Evolutionary conservation across 2,113 vertebrate species (phyloP).

Genomic region (Ibidorhyncha struthersii): DNA sequence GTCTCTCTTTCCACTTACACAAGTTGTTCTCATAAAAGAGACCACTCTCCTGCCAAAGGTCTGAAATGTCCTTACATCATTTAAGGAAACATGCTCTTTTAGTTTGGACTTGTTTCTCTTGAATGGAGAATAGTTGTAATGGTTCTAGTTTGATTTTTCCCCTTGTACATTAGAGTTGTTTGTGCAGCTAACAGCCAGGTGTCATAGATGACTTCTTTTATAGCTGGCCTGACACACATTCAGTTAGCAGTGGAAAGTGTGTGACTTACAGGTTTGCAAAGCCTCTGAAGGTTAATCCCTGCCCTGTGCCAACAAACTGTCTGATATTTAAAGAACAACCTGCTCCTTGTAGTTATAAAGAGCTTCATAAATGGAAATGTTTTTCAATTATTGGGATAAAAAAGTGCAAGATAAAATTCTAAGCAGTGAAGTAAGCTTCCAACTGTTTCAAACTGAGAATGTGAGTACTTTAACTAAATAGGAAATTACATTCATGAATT

Average conservation of each 20-base stretch:
- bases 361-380: background rate
- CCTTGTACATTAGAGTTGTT: background rate
- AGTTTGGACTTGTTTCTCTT: background rate
- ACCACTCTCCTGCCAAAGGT: background rate
- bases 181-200: background rate
- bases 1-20: background rate
- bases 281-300: background rate
- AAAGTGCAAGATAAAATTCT: background rate
- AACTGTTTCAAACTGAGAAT: background rate
- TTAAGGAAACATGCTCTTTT: background rate
- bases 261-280: background rate
- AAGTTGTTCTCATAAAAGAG: background rate
- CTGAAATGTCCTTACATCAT: background rate
- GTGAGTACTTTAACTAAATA: background rate
- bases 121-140: background rate
- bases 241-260: background rate
- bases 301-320: background rate
- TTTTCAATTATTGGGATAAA: background rate
- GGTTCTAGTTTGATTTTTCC: background rate
- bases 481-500: background rate
- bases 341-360: background rate
- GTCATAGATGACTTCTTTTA: background rate
- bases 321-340: background rate
- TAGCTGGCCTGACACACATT: background rate
- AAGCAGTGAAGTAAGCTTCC: background rate